These are phyloP conservation scores for Elephantulus edwardii DNA, from an alignment of 2,113 vertebrate genomes.

Conservation along the genomic window DNA sequence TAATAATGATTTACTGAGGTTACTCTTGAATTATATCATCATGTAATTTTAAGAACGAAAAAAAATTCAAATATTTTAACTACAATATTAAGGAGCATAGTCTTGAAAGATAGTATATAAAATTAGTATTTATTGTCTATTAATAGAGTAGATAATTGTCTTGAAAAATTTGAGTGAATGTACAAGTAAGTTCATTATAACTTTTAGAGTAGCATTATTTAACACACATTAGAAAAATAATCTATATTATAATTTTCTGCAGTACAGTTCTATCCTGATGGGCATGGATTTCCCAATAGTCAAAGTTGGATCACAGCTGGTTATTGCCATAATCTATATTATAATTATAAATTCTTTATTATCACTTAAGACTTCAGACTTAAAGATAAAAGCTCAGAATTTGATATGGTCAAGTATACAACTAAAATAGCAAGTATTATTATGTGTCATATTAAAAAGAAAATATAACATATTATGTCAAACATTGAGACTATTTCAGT, in stretches of 20 bases:
- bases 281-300: background rate
- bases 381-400: constrained; percentile 46
- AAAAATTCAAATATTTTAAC: background rate
- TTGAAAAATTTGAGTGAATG: background rate
- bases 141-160: background rate
- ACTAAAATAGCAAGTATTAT: constrained; percentile 45
- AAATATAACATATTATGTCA: constrained; percentile 21
- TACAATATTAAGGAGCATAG: constrained; percentile 5
- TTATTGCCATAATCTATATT: background rate
- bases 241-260: background rate
- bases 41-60: background rate
- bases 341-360: background rate
- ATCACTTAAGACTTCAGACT: background rate
- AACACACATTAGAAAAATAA: constrained; percentile 13
- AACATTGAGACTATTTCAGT: constrained; percentile 56
- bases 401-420: constrained; percentile 50
- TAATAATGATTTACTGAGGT: background rate
- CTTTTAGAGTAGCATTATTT: background rate
- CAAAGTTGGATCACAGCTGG: background rate
- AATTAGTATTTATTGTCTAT: background rate
- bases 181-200: background rate
- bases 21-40: background rate
- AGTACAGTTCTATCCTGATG: background rate
- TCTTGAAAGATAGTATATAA: background rate
- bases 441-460: constrained; percentile 52